Base-by-base conservation (phyloP, 2,888 invertebrate genomes). In the Zygaena filipendulae region DNA sequence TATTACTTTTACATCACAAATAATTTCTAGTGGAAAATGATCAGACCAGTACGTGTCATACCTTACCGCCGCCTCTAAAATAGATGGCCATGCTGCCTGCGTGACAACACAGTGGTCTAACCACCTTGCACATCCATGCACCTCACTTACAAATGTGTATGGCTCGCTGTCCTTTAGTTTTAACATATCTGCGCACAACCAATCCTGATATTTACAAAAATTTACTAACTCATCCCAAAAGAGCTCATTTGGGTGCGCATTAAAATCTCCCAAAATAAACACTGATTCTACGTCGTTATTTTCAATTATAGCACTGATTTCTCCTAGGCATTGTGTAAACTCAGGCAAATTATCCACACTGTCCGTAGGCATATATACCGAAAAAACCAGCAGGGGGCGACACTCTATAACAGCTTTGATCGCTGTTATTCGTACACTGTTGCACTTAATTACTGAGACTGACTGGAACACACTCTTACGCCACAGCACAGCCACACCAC, bases 351-450 rank as follows among this genome's bases (percentile, higher is more conserved):
- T 36, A 13, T 28, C 29, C 6, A 12, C 3, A 11, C 11, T 11
- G 18, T 40, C 40, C 7, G 30, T 36, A 6, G 40, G 36, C 40
- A 40, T 35, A 19, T 40, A 40, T 3, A 39, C 32, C 33, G 28
- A 23, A 21, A 33, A 32, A 11, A 37, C 29, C n/a, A n/a, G n/a
- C n/a, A n/a, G n/a, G n/a, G n/a, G n/a, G n/a, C n/a, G n/a, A n/a
- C n/a, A n/a, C n/a, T n/a, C n/a, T n/a, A n/a, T n/a, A n/a, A n/a
- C n/a, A n/a, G n/a, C n/a, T n/a, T n/a, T n/a, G n/a, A n/a, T n/a
- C n/a, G n/a, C n/a, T n/a, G n/a, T n/a, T n/a, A n/a, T n/a, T n/a
- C n/a, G n/a, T n/a, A n/a, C n/a, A n/a, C n/a, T n/a, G n/a, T n/a
- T n/a, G n/a, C n/a, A n/a, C n/a, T n/a, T n/a, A n/a, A n/a, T n/a